phyloP scores from a whole-genome alignment of 2,113 vertebrate species.

The Origma solitaria region DNA sequence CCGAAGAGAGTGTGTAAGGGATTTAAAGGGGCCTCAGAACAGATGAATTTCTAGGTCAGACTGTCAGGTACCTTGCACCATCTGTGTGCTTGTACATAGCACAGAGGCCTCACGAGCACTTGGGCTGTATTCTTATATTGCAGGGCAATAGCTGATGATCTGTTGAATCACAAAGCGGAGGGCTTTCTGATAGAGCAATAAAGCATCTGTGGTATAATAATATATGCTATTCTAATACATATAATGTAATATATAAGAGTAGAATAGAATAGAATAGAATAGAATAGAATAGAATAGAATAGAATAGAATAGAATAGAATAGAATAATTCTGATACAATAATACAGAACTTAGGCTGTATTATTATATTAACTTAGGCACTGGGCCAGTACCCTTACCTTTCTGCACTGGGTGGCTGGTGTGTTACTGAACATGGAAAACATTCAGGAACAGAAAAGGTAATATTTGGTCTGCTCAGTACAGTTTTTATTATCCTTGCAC shows the following conservation, averaged over 20 bases:
- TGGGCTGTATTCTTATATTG: background rate
- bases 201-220: background rate
- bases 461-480: background rate
- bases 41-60: background rate
- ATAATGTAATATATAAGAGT: background rate
- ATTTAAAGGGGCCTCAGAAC: background rate
- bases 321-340: background rate
- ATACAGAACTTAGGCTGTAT: background rate
- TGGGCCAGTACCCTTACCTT: background rate
- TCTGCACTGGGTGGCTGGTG: accelerated
- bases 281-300: background rate
- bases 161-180: background rate
- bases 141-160: background rate
- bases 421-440: background rate
- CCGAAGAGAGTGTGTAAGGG: background rate
- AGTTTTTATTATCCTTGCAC: background rate
- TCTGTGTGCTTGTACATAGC: background rate
- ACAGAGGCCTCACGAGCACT: background rate
- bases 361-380: background rate
- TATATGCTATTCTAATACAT: background rate
- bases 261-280: background rate
- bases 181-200: background rate
- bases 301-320: background rate
- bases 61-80: background rate
- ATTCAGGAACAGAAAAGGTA: background rate